Conservation (phyloP, 2,797 vertebrate genomes). For the Hoplostethus mediterraneus region DNA sequence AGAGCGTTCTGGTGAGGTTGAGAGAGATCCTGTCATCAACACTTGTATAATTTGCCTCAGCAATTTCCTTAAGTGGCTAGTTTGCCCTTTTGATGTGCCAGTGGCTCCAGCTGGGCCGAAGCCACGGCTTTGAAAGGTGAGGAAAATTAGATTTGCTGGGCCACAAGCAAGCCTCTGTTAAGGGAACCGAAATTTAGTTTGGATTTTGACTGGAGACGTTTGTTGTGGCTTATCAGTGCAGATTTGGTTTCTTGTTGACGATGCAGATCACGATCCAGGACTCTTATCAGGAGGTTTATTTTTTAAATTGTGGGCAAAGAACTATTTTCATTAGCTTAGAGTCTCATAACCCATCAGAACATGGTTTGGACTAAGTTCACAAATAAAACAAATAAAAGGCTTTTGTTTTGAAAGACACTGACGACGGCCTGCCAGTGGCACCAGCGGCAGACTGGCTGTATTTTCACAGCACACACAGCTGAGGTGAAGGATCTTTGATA, state of each 20-base stretch:
- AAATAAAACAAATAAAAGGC: constrained; percentile 7
- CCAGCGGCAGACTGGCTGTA: constrained; percentile 43
- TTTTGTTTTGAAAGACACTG: constrained; percentile 44
- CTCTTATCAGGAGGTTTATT: constrained; percentile 30
- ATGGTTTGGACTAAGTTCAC: constrained; percentile 34
- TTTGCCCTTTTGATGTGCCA: constrained; percentile 62
- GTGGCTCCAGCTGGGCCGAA: constrained; percentile 47
- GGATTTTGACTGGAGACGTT: constrained; percentile 28
- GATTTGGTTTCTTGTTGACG: constrained; percentile 24
- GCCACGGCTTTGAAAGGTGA: constrained; percentile 29
- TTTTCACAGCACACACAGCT: constrained; percentile 44
- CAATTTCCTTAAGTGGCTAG: constrained; percentile 45
- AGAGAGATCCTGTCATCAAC: constrained; percentile 54
- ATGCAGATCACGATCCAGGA: constrained; percentile 51
- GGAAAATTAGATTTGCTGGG: constrained; percentile 23
- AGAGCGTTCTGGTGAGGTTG: constrained; percentile 9
- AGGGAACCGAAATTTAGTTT: constrained; percentile 19
- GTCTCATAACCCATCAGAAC: neutral
- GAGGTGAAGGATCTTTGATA: constrained; percentile 52
- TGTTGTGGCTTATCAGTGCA: constrained; percentile 9
- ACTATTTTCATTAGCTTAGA: constrained; percentile 35
- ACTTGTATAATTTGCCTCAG: constrained; percentile 49
- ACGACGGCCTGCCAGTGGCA: constrained; percentile 46
- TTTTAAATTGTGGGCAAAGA: constrained; percentile 25
- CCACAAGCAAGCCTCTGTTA: neutral